Base-by-base conservation (phyloP, 2,113 vertebrate genomes). In the Puffinus mauretanicus region DNA sequence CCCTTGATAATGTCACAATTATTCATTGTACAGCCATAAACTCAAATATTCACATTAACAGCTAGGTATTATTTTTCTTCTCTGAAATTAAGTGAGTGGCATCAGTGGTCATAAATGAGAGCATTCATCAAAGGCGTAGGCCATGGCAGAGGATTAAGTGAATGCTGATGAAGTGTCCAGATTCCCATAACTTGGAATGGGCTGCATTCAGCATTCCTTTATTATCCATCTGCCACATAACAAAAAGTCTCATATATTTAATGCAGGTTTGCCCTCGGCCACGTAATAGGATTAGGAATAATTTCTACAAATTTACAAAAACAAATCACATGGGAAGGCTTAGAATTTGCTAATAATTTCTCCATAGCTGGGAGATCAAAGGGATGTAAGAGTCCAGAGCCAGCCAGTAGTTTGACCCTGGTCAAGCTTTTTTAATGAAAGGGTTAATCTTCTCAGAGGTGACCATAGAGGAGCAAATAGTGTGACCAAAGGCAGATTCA, bases 281-380 rank as follows among this genome's bases (percentile, higher is more conserved):
- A 99, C 98, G 94, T 99, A 99, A 99, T 99, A 99, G 99, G 99
- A 99, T 99, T 99, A 99, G 98, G 98, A 99, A 99, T 99, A 98
- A 99, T 99, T 99, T 99, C 98, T 99, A 98, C 98, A 99, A 99
- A 99, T 99, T 99, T 99, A 98, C 99, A 99, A 99, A 99, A 99
- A 99, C 98, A 99, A 99, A 99, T 99, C 99, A 99, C 99, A 99
- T 99, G 99, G 98, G 98, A 98, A 98, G 98, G 99, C 99, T 99
- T 99, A 99, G 98, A 99, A 98, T 99, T 99, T 99, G 99, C 99
- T 99, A 98, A 99, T 99, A 99, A 99, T 99, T 99, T 99, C 98
- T 99, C 98, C 99, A 98, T 99, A 99, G 99, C 97, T 98, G 99
- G 98, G 98, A 99, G 99, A 99, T 99, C 99, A 99, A 99, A 99